These are phyloP conservation scores for Pseudomyrmex flavicornis DNA, from an alignment of 1,140 invertebrate genomes.

Conservation along the genomic window DNA sequence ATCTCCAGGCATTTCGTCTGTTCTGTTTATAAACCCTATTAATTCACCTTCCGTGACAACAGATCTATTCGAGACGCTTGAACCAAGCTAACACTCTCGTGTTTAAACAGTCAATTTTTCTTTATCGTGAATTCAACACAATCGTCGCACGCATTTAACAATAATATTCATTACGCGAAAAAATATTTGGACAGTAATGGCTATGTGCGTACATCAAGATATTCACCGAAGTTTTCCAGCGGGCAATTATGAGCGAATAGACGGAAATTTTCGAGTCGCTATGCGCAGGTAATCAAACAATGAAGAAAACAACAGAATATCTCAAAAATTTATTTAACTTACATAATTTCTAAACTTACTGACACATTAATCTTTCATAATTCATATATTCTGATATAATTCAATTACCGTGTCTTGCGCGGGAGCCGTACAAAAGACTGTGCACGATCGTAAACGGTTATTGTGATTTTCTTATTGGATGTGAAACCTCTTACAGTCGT, in stretches of 20 bases:
- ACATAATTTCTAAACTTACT: no score
- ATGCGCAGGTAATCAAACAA: constrained; percentile 13
- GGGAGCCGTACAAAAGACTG: background rate
- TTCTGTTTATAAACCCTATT: constrained; percentile 32
- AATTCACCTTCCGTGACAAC: background rate
- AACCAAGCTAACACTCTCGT: background rate
- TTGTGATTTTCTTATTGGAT: constrained; percentile 79
- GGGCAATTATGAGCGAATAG: background rate
- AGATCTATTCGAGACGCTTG: background rate
- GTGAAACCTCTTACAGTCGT: constrained; percentile 78
- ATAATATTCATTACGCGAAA: background rate
- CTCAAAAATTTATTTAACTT: background rate
- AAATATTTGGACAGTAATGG: background rate
- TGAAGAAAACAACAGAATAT: background rate
- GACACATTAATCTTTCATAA: no score
- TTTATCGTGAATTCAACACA: background rate
- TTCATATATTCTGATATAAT: background rate
- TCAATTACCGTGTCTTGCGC: background rate
- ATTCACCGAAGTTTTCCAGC: background rate
- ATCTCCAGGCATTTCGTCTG: background rate
- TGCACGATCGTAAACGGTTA: constrained; percentile 8
- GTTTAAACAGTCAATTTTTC: background rate
- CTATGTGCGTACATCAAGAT: background rate
- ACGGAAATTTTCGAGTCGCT: constrained; percentile 31
- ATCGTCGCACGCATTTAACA: background rate